Evolutionary conservation across 2,888 invertebrate species (phyloP), one percentile per base, ranked within the genome.

Genomic region (Petrolisthes manimaculis): DNA sequence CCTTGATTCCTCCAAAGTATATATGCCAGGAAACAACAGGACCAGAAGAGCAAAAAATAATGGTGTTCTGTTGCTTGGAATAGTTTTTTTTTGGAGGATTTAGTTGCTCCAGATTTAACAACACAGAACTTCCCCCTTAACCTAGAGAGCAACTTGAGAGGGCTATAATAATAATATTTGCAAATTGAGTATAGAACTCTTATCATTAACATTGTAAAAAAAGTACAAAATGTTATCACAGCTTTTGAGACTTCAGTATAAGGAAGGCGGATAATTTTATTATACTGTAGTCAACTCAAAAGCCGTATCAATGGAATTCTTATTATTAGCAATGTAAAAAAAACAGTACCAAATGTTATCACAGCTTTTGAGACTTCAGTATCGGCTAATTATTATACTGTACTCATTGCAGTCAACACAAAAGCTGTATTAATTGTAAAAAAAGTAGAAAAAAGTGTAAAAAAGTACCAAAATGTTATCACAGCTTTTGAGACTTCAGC

Each of bases 281-380:
- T 37, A 37, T 37, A 37, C 37, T 37, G 37, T 37, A 37, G 37
- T 37, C 37, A 37, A 37, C 37, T 1, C 37, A 37, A 37, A 37
- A 37, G 37, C 37, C 2, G 37, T 37, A 37, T 37, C 37, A 37
- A 37, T 37, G 2, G 37, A 37, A 37, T 37, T 37, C 37, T 37
- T 37, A 85, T 85, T 77, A 69, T 83, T 78, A 84, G 78, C 37
- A 37, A 1, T 37, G 37, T 37, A 37, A 37, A 37, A 37, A 67
- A 69, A 69, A 69, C 71, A 83, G 82, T 82, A 86, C 86, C 86
- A 82, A 85, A 82, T 86, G 86, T 81, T 86, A 86, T 86, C 86
- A 87, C 87, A 87, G 87, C 78, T 87, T 87, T 83, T 87, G 87
- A 87, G 87, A 86, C 86, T 86, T 82, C 83, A 83, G 75, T 83